Evolutionary conservation across 2,888 invertebrate genomes (phyloP).

Genomic region (Drosophila tripunctata): DNA sequence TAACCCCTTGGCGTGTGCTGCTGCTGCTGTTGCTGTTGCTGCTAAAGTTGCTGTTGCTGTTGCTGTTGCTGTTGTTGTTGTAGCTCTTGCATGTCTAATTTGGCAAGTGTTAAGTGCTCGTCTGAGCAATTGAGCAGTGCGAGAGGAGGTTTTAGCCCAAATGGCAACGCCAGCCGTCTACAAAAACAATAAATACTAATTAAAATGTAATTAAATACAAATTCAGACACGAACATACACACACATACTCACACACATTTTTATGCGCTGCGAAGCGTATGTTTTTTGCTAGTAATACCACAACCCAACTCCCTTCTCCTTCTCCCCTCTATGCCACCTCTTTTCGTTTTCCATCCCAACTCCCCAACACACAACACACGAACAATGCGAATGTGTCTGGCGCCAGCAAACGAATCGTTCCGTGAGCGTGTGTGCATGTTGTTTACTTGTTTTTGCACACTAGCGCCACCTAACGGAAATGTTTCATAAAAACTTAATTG

Average conservation of each 20-base stretch:
- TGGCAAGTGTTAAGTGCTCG: conserved; percentile 69
- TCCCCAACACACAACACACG: conserved; percentile 1
- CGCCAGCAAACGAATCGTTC: conserved; percentile 39
- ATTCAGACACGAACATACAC: conserved; percentile 49
- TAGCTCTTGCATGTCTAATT: conserved; percentile 72
- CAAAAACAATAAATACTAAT: conserved; percentile 75
- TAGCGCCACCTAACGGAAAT: conserved; percentile 79
- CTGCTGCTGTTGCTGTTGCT: conserved; percentile 24
- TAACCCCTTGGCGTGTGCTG: conserved; percentile 52
- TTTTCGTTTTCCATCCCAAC: background rate
- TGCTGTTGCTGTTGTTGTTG: conserved; percentile 32
- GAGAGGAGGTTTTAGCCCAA: conserved; percentile 7
- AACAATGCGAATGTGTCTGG: conserved; percentile 40
- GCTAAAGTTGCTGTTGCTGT: conserved; percentile 22
- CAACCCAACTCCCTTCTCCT: conserved; percentile 2
- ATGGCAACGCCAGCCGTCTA: conserved; percentile 43
- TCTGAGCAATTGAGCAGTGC: background rate
- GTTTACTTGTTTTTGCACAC: conserved; percentile 60
- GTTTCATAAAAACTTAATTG: conserved; percentile 82
- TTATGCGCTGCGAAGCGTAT: conserved; percentile 57
- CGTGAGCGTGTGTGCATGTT: conserved; percentile 45
- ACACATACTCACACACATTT: conserved; percentile 30
- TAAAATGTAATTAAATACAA: conserved; percentile 76
- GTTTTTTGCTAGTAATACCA: conserved; percentile 42
- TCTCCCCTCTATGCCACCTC: background rate